Evolutionary conservation across 2,797 vertebrate genomes (phyloP), one percentile per base, ranked within the genome.

Genomic region (Muscicapa striata): DNA sequence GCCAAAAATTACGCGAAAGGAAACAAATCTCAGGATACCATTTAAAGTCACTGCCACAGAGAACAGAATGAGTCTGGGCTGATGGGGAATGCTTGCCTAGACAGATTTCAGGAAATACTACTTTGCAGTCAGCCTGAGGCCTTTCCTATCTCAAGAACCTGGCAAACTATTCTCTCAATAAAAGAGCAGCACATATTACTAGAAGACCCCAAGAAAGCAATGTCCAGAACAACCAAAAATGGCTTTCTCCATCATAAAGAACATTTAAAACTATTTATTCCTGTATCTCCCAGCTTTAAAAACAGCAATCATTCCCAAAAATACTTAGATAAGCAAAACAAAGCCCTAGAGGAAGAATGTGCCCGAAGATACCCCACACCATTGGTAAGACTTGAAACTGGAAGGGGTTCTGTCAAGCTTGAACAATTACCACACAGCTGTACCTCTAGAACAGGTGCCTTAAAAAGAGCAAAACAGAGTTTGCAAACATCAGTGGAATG

Each of bases 381-480:
- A 3, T 14, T 57, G 77, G 59, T 67, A n/a, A 59, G 64, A 84
- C 48, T 34, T 26, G 17, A 92, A 96, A 93, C 77, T 93, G 83
- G 85, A 93, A 94, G 63, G 67, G 55, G 61, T 62, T 94, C 86
- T 96, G 91, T 91, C 85, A 91, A 81, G 96, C 93, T 94, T 78
- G 24, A 96, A 88, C 85, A 90, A 75, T 48, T 40, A 63, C 85
- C 77, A 57, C 92, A 52, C 94, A 96, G 95, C 94, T 95, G 91
- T 64, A 96, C 91, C 85, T 94, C 95, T 77, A 23, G 54, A 95
- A 82, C 94, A 96, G 91, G 90, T 96, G 95, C 83, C 82, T 94
- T 46, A 82, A 82, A 57, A 49, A 82, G 85, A 94, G 88, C 93
- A 93, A 82, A 94, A 77, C 73, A 64, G 26, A 94, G 87, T 76